Conservation (phyloP, 2,113 vertebrate genomes). For the Saimiri boliviensis region DNA sequence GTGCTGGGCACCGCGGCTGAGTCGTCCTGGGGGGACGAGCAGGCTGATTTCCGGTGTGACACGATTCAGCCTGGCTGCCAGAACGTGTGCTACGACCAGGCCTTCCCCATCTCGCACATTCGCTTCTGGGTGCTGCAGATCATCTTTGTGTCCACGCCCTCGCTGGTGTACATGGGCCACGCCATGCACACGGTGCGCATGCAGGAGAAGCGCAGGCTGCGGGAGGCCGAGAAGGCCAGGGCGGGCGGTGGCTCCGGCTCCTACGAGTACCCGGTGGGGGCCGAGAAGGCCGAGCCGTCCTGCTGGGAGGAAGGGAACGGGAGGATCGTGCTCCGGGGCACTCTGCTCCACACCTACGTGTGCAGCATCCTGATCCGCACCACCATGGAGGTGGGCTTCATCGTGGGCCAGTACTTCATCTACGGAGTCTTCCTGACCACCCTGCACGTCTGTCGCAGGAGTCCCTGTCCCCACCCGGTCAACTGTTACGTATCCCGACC, state of each 20-base stretch:
- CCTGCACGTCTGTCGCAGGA: constrained; percentile 90
- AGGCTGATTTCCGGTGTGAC: constrained; percentile 96
- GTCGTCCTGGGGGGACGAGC: constrained; percentile 98
- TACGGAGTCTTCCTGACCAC: constrained; percentile 95
- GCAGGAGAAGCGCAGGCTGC: constrained; percentile 90
- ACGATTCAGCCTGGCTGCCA: constrained; percentile 95
- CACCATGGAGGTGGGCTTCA: constrained; percentile 94
- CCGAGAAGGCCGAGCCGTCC: constrained; percentile 82
- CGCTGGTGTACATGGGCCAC: constrained; percentile 96
- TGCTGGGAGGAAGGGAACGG: constrained; percentile 82
- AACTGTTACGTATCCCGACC: constrained; percentile 98
- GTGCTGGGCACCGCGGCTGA: constrained; percentile 96
- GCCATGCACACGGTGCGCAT: constrained; percentile 93
- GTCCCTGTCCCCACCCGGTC: constrained; percentile 94
- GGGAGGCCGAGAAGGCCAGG: constrained; percentile 78
- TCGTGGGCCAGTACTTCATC: constrained; percentile 94
- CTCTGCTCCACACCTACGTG: constrained; percentile 93
- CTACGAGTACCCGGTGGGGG: constrained; percentile 77
- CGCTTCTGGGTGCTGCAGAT: constrained; percentile 98
- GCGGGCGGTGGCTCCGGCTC: neutral
- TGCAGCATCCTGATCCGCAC: constrained; percentile 96
- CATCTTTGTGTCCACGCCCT: constrained; percentile 97
- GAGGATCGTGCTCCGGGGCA: constrained; percentile 89
- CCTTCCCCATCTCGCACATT: constrained; percentile 98
- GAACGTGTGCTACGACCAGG: constrained; percentile 97